These are phyloP conservation scores for Microcebus griseorufus DNA, from an alignment of 2,113 vertebrate genomes.

Conservation along the genomic window DNA sequence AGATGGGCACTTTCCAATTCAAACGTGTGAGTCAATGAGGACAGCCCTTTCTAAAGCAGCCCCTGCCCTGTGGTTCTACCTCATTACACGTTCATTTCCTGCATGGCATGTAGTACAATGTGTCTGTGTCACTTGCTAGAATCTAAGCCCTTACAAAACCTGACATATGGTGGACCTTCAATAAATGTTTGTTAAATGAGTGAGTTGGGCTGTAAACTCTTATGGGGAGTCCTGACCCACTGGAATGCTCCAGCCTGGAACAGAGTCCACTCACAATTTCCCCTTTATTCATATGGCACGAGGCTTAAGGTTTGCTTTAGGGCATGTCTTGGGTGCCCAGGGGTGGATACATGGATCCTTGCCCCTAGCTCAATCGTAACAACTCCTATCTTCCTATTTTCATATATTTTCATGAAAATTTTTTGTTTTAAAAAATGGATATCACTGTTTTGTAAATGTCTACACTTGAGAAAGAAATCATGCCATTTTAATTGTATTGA, in stretches of 20 bases:
- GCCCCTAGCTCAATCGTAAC: not conserved
- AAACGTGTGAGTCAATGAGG: rapidly evolving
- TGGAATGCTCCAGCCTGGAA: not conserved
- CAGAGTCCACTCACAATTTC: rapidly evolving
- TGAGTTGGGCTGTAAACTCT: constrained; percentile 33
- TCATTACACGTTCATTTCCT: not conserved
- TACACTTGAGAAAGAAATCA: not conserved
- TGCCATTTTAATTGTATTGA: not conserved
- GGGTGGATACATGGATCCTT: rapidly evolving
- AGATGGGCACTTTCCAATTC: not conserved
- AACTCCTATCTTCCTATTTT: not conserved
- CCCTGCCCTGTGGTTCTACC: rapidly evolving
- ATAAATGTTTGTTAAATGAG: not conserved
- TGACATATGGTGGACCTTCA: not conserved
- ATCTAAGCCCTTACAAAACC: constrained; percentile 19
- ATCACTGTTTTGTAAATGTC: not conserved
- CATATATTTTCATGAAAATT: not conserved
- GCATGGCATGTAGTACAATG: no score
- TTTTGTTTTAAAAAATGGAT: not conserved
- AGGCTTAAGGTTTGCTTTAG: not conserved
- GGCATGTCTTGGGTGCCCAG: not conserved
- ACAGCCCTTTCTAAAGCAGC: not conserved
- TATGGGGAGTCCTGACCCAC: not conserved
- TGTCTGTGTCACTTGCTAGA: rapidly evolving
- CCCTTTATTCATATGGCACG: not conserved